Evolutionary conservation across 2,797 vertebrate genomes (phyloP).

Genomic region (Ptychobarbus kaznakovi): DNA sequence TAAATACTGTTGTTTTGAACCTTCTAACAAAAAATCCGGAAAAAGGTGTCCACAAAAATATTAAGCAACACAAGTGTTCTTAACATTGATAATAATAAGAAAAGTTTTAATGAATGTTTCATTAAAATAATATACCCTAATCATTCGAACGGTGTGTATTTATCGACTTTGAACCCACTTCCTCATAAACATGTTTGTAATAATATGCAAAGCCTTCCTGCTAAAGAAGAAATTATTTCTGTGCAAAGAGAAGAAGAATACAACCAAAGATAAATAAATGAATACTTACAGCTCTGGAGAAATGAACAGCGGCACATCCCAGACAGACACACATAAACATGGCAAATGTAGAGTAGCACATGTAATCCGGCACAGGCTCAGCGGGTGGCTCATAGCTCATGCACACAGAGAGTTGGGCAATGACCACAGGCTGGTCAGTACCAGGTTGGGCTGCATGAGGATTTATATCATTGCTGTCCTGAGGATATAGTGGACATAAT

Average conservation of each 20-base stretch:
- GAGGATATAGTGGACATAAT: not conserved
- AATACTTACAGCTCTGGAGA: not conserved
- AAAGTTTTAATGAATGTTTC: not conserved
- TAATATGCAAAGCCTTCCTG: not conserved
- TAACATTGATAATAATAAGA: not conserved
- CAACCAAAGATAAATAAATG: not conserved
- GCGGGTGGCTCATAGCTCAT: not conserved
- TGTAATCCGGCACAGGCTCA: slow-evolving; percentile 16
- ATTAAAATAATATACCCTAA: not conserved
- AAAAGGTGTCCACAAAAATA: not conserved
- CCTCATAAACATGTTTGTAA: not conserved
- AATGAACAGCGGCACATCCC: not conserved
- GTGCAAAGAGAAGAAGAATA: not conserved
- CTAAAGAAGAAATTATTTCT: not conserved
- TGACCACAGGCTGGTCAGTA: not conserved
- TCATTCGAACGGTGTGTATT: not conserved
- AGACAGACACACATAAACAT: not conserved
- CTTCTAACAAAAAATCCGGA: not conserved
- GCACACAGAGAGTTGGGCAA: not conserved
- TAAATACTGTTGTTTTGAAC: not conserved
- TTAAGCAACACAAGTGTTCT: not conserved
- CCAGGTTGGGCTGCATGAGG: too few species aligned
- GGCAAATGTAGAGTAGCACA: not conserved
- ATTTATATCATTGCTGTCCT: not conserved
- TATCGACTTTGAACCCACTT: not conserved